Evolutionary conservation across 2,888 invertebrate genomes (phyloP).

Genomic region (Germaria angustata): DNA sequence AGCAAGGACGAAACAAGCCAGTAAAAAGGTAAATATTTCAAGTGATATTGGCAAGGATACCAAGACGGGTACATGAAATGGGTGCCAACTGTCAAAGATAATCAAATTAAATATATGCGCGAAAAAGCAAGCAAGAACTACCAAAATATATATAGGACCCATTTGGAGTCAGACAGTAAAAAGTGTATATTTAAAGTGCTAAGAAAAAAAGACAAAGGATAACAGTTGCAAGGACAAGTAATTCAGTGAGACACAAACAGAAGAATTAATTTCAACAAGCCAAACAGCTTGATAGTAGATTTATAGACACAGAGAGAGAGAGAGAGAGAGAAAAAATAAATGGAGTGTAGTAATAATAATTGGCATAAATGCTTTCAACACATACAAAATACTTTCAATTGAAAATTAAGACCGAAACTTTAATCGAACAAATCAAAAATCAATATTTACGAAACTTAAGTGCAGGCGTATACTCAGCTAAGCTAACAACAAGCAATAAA

Average conservation of each 20-base stretch:
- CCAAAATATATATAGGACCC: not conserved
- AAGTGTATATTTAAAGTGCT: not conserved
- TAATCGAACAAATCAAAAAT: too few species aligned
- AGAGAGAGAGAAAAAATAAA: not conserved
- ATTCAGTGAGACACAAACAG: not conserved
- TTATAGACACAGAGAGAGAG: too few species aligned
- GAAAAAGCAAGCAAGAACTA: not conserved
- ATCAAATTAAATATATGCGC: constrained; percentile 11
- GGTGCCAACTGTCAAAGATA: constrained; percentile 20
- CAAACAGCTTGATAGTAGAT: not conserved
- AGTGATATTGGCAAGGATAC: constrained; percentile 29
- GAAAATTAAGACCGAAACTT: too few species aligned
- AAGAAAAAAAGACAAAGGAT: too few species aligned
- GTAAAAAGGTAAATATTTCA: constrained; percentile 25
- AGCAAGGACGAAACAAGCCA: constrained; percentile 12
- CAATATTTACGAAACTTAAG: too few species aligned
- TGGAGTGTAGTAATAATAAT: not conserved
- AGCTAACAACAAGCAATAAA: too few species aligned
- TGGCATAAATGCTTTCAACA: not conserved
- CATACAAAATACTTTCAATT: too few species aligned
- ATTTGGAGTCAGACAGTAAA: too few species aligned
- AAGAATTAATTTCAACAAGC: not conserved
- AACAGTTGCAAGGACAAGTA: not conserved
- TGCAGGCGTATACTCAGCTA: too few species aligned
- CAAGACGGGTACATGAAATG: not conserved